Evolutionary conservation across 2,888 invertebrate genomes (phyloP).

Genomic region (Liposcelis brunnea): DNA sequence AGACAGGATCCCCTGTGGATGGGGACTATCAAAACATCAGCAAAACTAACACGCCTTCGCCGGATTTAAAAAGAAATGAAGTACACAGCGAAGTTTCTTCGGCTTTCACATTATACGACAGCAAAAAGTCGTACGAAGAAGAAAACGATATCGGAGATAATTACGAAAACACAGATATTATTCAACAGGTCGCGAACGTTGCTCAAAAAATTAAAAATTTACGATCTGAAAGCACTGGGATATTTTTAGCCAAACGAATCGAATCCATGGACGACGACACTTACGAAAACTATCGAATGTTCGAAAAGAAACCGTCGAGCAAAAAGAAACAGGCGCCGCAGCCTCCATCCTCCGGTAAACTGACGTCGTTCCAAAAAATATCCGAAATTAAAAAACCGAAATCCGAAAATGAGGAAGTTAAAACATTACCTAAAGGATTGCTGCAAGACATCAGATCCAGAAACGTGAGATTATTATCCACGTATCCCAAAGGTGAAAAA

Average conservation of each 20-base stretch:
- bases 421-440: constrained; percentile 45
- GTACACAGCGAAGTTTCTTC: not conserved
- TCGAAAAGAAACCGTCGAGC: not conserved
- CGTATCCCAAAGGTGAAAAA: constrained; percentile 2
- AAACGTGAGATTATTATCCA: constrained; percentile 31
- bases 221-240: constrained; percentile 1
- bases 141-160: not conserved
- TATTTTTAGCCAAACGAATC: not conserved
- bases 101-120: no score
- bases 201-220: not conserved
- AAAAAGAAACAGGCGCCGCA: not conserved
- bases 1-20: constrained; percentile 1
- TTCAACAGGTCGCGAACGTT: constrained; percentile 4
- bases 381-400: not conserved
- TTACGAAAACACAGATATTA: constrained; percentile 3
- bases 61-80: constrained; percentile 1
- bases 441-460: constrained; percentile 53
- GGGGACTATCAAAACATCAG: constrained; percentile 1
- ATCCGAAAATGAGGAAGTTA: not conserved
- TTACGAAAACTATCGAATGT: constrained; percentile 1
- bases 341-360: not conserved
- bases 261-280: not conserved
- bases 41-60: no score
- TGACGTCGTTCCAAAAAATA: not conserved
- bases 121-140: no score